Percentiles rank a stretch among this genome's conserved stretches.
Evolutionary conservation across 2,888 invertebrate species (phyloP).

Genomic region (Eupelmus urozonus): DNA sequence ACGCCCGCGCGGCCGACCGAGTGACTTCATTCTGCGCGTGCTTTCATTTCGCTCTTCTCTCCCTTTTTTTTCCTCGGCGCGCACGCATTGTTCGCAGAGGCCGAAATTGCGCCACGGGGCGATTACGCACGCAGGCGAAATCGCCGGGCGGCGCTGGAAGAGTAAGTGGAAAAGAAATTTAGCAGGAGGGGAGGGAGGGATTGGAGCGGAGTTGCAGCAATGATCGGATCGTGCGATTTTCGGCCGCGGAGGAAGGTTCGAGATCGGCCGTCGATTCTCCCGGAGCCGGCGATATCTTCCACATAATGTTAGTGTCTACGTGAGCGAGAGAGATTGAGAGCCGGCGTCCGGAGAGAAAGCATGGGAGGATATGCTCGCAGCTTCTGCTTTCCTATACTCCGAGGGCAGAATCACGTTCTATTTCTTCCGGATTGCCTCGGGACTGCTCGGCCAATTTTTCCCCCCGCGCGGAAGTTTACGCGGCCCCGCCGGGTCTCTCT

Average conservation of each 20-base stretch:
- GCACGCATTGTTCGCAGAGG: neutral
- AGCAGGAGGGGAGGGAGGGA: conserved; percentile 22
- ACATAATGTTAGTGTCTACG: conserved; percentile 43
- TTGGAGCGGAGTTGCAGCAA: conserved; percentile 24
- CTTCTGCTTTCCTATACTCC: neutral
- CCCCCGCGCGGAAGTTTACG: neutral
- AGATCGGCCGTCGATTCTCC: conserved; percentile 17
- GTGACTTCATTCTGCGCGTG: neutral
- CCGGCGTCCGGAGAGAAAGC: neutral
- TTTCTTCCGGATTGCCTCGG: conserved; percentile 51
- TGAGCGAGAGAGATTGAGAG: neutral
- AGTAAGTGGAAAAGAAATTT: conserved; percentile 43
- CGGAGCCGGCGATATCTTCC: conserved; percentile 25
- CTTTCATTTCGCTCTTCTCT: neutral
- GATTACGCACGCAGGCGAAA: neutral
- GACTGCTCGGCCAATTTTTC: conserved; percentile 22
- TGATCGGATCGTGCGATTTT: conserved; percentile 49
- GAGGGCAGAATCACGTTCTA: conserved; percentile 54
- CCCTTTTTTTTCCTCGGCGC: neutral
- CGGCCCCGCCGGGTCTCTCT: no score
- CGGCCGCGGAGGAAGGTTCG: conserved; percentile 22
- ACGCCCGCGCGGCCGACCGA: neutral
- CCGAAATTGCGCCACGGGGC: neutral
- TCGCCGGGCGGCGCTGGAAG: no score
- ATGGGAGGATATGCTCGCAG: no score